Base-by-base conservation (phyloP, 2,888 invertebrate species). In the Artemia sinica region DNA sequence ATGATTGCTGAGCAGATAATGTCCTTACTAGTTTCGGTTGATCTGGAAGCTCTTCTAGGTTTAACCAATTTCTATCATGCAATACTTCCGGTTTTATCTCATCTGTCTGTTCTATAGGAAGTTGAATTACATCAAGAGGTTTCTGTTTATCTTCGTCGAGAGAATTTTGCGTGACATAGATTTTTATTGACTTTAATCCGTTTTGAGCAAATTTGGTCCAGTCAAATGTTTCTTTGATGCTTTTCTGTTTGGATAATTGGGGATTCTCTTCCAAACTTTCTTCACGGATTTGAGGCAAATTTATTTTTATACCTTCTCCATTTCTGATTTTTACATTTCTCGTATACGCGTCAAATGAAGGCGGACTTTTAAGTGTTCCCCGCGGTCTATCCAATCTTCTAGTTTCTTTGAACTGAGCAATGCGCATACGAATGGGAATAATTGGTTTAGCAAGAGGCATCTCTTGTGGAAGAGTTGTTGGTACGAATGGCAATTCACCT, bases 401-500 rank as follows among this genome's bases (percentile, higher is more conserved):
- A 9, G 85, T 86, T 75, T 83, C 85, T 7, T 68, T 68, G 49
- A 72, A 69, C 12, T 70, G 70, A 67, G 72, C 70, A 50, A 72
- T 72, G 67, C 87, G 81, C 75, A 87, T 85, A 75, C 85, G 85
- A 74, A 90, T 84, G 48, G 91, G 90, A 72, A 91, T 83, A 75
- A 91, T 85, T 18, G 89, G 86, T 72, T 90, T 80, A 49, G 87
- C 89, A 71, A 87, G 84, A 14, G 90, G 86, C 72, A 91, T 84
- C 79, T 91, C 91, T 76, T 85, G 82, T 28, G 91, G 91, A 75
- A 91, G 79, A 69, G 91, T 91, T n/a, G 91, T 91, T 70, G 91
- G 91, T 75, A 91, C 85, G 77, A 89, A 91, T 2, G 91, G 91
- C 75, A 91, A 80, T 78, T 89, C 89, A 12, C 74, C 87, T 75